Evolutionary conservation across 2,113 vertebrate genomes (phyloP), one percentile per base, ranked within the genome.

Genomic region (Solea senegalensis): DNA sequence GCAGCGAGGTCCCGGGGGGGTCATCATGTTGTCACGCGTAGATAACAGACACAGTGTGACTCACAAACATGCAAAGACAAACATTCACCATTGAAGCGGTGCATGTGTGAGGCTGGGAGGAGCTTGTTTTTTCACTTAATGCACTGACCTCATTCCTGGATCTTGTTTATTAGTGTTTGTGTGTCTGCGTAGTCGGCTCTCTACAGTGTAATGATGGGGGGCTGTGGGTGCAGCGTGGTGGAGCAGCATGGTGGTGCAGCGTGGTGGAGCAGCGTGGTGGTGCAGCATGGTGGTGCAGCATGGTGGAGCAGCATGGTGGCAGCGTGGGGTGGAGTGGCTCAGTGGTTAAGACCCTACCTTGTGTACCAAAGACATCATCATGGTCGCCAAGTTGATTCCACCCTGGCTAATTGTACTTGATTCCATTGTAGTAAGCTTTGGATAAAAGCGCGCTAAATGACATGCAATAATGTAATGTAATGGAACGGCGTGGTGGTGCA

Each of bases 101-200:
- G 7, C 45, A 54, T 14, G 45, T 48, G 45, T 14, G 45, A 3
- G 45, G 4, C 10, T 11, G 45, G 4, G 45, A 3, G 45, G 43
- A 9, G 43, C 43, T 8, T 44, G 43, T 44, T 11, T 44, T 62
- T 60, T 71, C 72, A 58, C 68, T 83, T 80, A 83, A 85, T 83
- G 86, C 73, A 78, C 78, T 80, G 84, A 85, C 85, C 84, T 78
- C 65, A 1, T 85, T 85, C 21, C 48, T 78, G 72, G 7, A 68
- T 81, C 76, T 62, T 85, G 78, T 84, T 88, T 88, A 82, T 81
- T 78, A 81, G 69, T 14, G 48, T 62, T 82, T 49, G 21, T 67
- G 39, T n/a, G 9, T 70, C 65, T 62, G 59, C 74, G 67, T 48
- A 51, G 58, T 7, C 7, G 45, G 44, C 43, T 6, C 1, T 8